Evolutionary conservation across 2,113 vertebrate genomes (phyloP), one percentile per base, ranked within the genome.

Genomic region (Osmerus mordax): DNA sequence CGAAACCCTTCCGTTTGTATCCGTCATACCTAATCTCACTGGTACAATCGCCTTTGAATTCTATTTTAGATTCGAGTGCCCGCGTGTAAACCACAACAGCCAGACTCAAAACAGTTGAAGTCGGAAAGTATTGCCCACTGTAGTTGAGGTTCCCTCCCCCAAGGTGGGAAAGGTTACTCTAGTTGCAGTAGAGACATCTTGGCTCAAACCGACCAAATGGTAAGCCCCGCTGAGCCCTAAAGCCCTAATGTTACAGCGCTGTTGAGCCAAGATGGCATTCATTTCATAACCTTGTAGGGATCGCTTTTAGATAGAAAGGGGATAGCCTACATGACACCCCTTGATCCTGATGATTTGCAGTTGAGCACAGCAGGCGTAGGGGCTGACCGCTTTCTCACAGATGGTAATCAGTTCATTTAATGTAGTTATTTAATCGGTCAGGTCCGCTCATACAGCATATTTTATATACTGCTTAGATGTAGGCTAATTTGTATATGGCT

Each of bases 141-240:
- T 87, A 86, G 87, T 86, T 90, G 80, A 47, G 41, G 41, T 11
- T 47, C 41, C 41, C 41, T 47, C 41, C 41, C 41, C 41, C 41
- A 9, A 47, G 41, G 41, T 47, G 41, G 41, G 41, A 47, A 83
- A 84, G 78, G 65, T 67, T 71, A 80, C 67, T 55, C 53, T 78
- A 72, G 79, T 77, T 74, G 75, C 72, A 76, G 67, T 74, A 55
- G 14, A 72, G 87, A 89, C 86, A 89, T 91, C 75, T 87, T 87
- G 88, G 84, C 82, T 89, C 87, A 23, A 69, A 18, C 23, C 21
- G 61, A 67, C 71, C 69, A 52, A 68, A 62, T 19, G 62, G 21
- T 56, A 78, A 56, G 82, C 61, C 76, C 80, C 52, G 69, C 67
- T 29, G 72, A 41, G 32, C 28, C 18, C 52, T 65, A 52, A 55